phyloP scores from a whole-genome alignment of 2,888 invertebrate genomes.

The Hypolimnas misippus region DNA sequence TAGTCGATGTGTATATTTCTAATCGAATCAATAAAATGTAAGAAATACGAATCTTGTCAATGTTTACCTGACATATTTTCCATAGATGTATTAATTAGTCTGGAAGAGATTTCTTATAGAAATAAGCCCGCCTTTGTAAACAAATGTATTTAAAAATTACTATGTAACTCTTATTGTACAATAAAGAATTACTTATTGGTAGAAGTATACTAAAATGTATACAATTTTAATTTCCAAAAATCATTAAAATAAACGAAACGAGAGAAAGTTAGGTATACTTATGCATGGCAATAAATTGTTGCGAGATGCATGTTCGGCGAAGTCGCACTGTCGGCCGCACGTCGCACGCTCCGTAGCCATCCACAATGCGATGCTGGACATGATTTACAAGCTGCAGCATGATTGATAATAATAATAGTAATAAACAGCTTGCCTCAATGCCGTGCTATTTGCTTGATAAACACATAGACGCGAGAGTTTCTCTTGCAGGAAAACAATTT shows the following conservation, averaged over 20 bases:
- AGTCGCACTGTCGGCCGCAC: slow-evolving; percentile 25
- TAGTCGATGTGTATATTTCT: no score
- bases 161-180: no score
- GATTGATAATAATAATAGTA: slow-evolving; percentile 28
- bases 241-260: slow-evolving; percentile 48
- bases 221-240: neutral
- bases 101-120: no score
- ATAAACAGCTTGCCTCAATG: neutral
- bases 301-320: slow-evolving; percentile 49
- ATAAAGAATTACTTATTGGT: no score
- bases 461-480: slow-evolving; percentile 13
- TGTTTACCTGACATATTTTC: no score
- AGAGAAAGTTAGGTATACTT: slow-evolving; percentile 56
- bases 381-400: slow-evolving; percentile 38
- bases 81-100: no score
- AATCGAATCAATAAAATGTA: no score
- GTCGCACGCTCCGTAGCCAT: slow-evolving; percentile 44
- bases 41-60: no score
- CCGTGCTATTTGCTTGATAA: slow-evolving; percentile 16
- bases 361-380: slow-evolving; percentile 47
- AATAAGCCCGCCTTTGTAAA: no score
- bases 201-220: no score
- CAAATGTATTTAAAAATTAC: no score
- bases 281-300: slow-evolving; percentile 52
- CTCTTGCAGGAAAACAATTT: neutral